Conservation (phyloP, 2,888 invertebrate species). For the Flexamia atlantica region DNA sequence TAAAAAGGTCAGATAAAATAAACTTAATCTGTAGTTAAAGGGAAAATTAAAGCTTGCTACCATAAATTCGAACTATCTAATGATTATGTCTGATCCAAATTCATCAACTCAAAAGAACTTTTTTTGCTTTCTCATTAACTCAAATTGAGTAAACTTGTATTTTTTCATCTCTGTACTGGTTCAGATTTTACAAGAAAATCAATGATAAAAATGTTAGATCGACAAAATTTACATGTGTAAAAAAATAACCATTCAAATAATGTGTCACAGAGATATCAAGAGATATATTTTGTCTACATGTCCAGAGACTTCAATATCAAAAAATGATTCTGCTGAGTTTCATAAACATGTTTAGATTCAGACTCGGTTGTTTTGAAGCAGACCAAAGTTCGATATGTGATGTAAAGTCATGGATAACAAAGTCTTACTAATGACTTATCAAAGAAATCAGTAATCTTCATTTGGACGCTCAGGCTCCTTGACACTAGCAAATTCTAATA, state of each 20-base stretch:
- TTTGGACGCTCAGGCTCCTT: constrained; percentile 16
- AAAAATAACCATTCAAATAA: no score
- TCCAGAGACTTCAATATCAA: no score
- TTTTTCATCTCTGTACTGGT: no score
- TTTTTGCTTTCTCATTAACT: no score
- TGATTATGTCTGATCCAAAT: constrained; percentile 11
- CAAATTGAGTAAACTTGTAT: no score
- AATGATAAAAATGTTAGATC: no score
- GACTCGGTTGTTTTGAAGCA: neutral
- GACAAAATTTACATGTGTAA: no score
- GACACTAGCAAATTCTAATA: no score
- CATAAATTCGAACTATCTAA: neutral
- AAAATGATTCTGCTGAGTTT: neutral
- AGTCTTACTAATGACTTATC: neutral
- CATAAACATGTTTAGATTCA: neutral
- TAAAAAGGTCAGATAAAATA: neutral
- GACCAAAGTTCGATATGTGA: neutral
- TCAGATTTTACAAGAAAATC: no score
- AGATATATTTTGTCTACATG: no score
- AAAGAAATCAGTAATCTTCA: neutral
- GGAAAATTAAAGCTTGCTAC: constrained; percentile 32
- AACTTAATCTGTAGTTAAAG: neutral
- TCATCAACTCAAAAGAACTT: no score
- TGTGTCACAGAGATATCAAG: no score
- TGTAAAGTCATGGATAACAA: neutral